A percentile compares a stretch with the other conserved stretches of the same genome.
Evolutionary conservation across 1,140 invertebrate genomes (phyloP).

Genomic region (Stegodyphus mimosarum): DNA sequence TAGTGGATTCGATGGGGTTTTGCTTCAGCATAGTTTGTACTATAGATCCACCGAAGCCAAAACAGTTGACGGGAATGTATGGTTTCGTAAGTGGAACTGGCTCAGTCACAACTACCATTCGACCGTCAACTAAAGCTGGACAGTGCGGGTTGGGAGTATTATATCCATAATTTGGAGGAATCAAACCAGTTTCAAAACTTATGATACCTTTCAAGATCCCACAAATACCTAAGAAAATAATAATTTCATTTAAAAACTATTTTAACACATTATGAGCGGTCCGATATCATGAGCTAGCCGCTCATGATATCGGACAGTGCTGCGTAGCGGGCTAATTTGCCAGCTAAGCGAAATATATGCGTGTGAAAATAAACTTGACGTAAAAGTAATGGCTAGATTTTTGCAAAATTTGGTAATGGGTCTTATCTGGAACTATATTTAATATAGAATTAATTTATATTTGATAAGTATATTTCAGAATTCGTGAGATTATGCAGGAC

Average conservation of each 20-base stretch:
- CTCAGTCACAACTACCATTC: constrained; percentile 75
- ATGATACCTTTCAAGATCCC: constrained; percentile 70
- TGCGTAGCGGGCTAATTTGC: too few species aligned
- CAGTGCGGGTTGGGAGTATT: constrained; percentile 72
- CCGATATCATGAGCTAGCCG: too few species aligned
- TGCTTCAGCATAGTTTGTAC: constrained; percentile 88
- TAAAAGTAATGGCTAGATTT: too few species aligned
- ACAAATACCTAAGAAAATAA: constrained; percentile 66
- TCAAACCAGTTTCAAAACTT: constrained; percentile 69
- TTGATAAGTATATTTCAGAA: too few species aligned
- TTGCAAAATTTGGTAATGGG: too few species aligned
- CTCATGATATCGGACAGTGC: too few species aligned
- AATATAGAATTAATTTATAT: too few species aligned
- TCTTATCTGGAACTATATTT: too few species aligned
- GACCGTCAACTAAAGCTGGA: constrained; percentile 76
- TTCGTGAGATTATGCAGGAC: too few species aligned
- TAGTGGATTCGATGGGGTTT: constrained; percentile 58
- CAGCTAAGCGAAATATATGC: too few species aligned
- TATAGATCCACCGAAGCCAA: constrained; percentile 97
- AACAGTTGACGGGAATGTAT: constrained; percentile 91
- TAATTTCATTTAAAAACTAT: background rate
- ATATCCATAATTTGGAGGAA: constrained; percentile 73
- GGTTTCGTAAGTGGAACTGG: constrained; percentile 79
- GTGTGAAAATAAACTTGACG: too few species aligned
- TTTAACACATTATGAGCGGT: too few species aligned